Conservation (phyloP, 2,888 invertebrate species). For the Belgica antarctica region DNA sequence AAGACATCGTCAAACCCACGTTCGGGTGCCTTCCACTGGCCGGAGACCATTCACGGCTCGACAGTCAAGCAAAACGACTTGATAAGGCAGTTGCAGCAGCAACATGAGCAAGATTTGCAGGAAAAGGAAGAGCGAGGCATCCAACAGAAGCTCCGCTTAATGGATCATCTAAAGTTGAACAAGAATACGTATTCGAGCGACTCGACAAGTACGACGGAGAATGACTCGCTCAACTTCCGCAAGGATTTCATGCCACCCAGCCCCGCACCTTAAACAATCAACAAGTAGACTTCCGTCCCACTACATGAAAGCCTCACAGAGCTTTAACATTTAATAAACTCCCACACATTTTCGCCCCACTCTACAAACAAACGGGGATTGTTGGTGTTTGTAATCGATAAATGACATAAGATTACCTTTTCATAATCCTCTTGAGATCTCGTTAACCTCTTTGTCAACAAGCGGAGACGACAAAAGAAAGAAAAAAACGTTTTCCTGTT, state of each 20-base stretch:
- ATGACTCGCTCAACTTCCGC: conserved; percentile 54
- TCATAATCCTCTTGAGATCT: not conserved
- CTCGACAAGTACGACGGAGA: conserved; percentile 54
- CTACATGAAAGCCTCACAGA: not conserved
- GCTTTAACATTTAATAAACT: not conserved
- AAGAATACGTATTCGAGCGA: conserved; percentile 49
- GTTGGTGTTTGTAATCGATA: conserved; percentile 1
- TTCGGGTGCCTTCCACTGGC: conserved; percentile 52
- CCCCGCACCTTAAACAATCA: conserved; percentile 54
- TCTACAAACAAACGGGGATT: not conserved
- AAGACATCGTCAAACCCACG: conserved; percentile 4
- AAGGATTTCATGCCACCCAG: conserved; percentile 55
- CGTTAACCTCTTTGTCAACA: not conserved
- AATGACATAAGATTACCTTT: not conserved
- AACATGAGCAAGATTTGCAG: conserved; percentile 37
- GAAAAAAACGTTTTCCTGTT: too few relatives aligned
- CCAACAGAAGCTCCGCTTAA: conserved; percentile 13
- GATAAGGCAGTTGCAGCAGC: conserved; percentile 52
- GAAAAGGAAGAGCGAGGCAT: conserved; percentile 39
- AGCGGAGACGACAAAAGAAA: not conserved
- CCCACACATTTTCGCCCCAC: not conserved
- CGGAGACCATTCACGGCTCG: conserved; percentile 55
- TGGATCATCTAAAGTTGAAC: conserved; percentile 26
- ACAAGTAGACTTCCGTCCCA: conserved; percentile 27
- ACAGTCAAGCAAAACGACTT: conserved; percentile 54